Percentiles rank a stretch among this genome's conserved stretches.
Evolutionary conservation across 2,888 invertebrate genomes (phyloP).

Genomic region (Calliphora vomitoria): DNA sequence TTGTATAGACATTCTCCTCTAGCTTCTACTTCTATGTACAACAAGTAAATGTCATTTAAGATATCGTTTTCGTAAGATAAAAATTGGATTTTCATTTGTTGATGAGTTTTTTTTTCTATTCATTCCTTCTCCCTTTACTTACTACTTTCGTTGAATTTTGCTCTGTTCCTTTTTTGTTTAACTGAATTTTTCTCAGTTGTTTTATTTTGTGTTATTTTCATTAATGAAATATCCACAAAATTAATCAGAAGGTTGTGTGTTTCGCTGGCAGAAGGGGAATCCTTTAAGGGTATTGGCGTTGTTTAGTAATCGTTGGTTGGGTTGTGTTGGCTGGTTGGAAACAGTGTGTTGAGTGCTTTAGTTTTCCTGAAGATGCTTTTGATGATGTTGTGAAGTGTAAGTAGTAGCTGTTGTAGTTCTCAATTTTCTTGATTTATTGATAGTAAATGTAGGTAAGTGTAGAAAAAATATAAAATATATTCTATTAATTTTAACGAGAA

Average conservation of each 20-base stretch:
- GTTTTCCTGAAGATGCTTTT: not conserved
- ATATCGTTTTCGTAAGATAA: slow-evolving; percentile 65
- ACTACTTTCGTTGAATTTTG: not conserved
- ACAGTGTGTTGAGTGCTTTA: not conserved
- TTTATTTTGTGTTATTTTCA: no score
- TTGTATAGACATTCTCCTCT: not conserved
- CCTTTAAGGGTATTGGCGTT: slow-evolving; percentile 18
- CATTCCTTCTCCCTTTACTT: not conserved
- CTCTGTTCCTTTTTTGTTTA: slow-evolving; percentile 2
- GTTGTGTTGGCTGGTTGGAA: not conserved
- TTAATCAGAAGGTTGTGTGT: slow-evolving; percentile 46
- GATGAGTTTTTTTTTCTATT: slow-evolving; percentile 52
- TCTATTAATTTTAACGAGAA: slow-evolving; percentile 28
- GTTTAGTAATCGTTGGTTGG: slow-evolving; percentile 19
- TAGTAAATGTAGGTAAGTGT: not conserved
- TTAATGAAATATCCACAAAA: slow-evolving; percentile 63
- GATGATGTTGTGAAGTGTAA: not conserved
- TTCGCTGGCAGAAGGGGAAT: not conserved
- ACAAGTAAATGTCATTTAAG: slow-evolving; percentile 47
- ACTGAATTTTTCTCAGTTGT: not conserved
- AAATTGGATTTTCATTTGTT: slow-evolving; percentile 70
- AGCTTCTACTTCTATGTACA: not conserved
- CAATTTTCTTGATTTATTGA: slow-evolving; percentile 38
- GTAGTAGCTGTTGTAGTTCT: slow-evolving; percentile 8
- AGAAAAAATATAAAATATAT: not conserved